phyloP scores from a whole-genome alignment of 23 tunicate species.

The Halocynthia aurantium region DNA sequence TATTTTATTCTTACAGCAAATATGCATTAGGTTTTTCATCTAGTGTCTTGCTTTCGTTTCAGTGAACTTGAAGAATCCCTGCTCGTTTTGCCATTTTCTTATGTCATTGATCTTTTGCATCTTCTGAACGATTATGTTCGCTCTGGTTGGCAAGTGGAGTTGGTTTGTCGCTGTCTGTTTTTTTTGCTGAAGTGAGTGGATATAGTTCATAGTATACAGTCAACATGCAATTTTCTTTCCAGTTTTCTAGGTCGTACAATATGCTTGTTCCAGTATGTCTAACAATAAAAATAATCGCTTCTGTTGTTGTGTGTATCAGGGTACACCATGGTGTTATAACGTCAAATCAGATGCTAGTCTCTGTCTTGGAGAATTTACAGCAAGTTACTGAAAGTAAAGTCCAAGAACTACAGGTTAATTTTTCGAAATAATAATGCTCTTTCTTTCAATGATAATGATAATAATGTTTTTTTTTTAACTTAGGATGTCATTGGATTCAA shows the following conservation, averaged over 20 bases:
- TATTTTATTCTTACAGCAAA: too few relatives aligned
- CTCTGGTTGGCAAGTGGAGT: constrained; percentile 65
- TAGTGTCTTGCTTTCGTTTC: neutral
- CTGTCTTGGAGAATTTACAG: constrained; percentile 47
- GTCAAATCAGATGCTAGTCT: constrained; percentile 54
- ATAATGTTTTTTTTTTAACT: neutral
- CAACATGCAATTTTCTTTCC: too few relatives aligned
- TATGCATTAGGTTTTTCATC: too few relatives aligned
- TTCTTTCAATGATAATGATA: neutral
- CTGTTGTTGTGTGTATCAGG: constrained; percentile 23
- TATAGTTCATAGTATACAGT: too few relatives aligned
- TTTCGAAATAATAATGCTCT: too few relatives aligned
- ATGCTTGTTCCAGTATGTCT: neutral
- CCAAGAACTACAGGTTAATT: constrained; percentile 40
- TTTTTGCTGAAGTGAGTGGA: constrained; percentile 48
- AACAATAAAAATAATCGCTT: neutral
- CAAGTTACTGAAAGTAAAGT: constrained; percentile 38
- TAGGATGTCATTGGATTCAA: constrained; percentile 84
- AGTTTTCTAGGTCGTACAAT: too few relatives aligned
- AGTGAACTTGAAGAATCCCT: constrained; percentile 81
- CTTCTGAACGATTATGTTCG: constrained; percentile 54
- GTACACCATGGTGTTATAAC: constrained; percentile 76
- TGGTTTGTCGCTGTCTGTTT: constrained; percentile 72
- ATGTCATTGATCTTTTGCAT: constrained; percentile 54
- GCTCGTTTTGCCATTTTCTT: constrained; percentile 81